phyloP scores from a whole-genome alignment of 2,797 vertebrate genomes.

The Cossypha heuglini region DNA sequence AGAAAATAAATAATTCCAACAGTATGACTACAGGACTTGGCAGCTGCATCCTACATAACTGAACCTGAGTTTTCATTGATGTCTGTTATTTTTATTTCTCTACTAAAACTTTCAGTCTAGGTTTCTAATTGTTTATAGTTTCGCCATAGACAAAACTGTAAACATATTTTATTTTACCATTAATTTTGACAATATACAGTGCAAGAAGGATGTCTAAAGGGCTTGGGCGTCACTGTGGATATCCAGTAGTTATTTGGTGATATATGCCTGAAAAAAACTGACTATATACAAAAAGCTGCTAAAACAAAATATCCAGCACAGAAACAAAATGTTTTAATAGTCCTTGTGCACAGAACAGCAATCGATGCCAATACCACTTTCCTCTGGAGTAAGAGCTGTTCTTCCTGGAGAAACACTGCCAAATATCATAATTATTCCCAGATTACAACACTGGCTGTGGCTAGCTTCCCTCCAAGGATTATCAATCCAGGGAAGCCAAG shows the following conservation, averaged over 20 bases:
- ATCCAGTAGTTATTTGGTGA: background rate
- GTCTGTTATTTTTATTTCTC: background rate
- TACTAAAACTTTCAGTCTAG: background rate
- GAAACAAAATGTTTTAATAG: background rate
- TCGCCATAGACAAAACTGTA: background rate
- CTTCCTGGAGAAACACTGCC: background rate
- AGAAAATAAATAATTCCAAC: background rate
- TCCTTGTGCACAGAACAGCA: background rate
- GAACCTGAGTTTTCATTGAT: background rate
- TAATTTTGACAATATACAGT: background rate
- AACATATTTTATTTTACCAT: background rate
- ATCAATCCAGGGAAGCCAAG: background rate
- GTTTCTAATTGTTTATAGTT: background rate
- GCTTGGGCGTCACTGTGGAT: background rate
- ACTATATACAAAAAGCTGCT: background rate
- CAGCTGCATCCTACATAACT: background rate
- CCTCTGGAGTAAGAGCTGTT: background rate
- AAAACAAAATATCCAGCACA: background rate
- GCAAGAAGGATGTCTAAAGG: background rate
- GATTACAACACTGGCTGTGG: background rate
- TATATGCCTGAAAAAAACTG: background rate
- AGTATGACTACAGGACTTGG: background rate
- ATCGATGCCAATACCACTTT: background rate
- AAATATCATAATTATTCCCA: background rate
- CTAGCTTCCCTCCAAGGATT: background rate